Evolutionary conservation across 92 coral and sea anemone genomes (phyloP).

Genomic region (Phenganax stokvisi): DNA sequence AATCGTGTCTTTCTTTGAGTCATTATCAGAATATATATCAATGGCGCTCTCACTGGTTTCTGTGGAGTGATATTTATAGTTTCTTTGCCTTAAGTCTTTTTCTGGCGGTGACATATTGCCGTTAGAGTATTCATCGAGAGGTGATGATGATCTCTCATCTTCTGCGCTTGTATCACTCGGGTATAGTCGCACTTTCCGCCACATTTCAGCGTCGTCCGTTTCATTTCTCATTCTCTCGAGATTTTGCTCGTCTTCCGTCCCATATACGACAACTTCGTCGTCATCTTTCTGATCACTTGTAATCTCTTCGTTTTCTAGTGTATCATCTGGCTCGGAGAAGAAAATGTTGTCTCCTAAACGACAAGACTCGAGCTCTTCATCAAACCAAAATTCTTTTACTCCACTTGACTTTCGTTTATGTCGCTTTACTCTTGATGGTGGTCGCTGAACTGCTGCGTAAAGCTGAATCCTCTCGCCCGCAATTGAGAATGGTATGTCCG

Average conservation of each 20-base stretch:
- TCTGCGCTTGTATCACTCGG: constrained; percentile 16
- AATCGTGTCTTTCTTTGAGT: background rate
- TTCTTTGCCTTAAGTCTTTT: background rate
- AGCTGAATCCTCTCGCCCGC: constrained; percentile 66
- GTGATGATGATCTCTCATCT: background rate
- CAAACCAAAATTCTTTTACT: constrained; percentile 97
- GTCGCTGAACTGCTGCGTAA: constrained; percentile 72
- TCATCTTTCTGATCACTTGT: background rate
- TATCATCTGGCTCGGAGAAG: constrained; percentile 10
- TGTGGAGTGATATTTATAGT: background rate
- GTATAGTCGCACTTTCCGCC: constrained; percentile 1
- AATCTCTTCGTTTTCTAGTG: background rate
- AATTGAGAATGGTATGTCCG: constrained; percentile 56
- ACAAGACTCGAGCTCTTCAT: constrained; percentile 78
- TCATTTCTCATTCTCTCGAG: background rate
- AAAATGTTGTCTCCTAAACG: constrained; percentile 48
- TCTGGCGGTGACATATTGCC: constrained; percentile 4
- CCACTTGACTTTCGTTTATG: constrained; percentile 57
- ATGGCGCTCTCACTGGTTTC: constrained; percentile 2
- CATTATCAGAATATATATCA: background rate
- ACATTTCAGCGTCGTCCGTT: background rate
- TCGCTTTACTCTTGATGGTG: constrained; percentile 51
- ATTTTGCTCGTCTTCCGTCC: background rate
- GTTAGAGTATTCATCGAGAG: background rate
- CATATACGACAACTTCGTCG: background rate